These are phyloP conservation scores for Ditylenchus dipsaci DNA, from an alignment of 1,140 invertebrate genomes.

Conservation along the genomic window DNA sequence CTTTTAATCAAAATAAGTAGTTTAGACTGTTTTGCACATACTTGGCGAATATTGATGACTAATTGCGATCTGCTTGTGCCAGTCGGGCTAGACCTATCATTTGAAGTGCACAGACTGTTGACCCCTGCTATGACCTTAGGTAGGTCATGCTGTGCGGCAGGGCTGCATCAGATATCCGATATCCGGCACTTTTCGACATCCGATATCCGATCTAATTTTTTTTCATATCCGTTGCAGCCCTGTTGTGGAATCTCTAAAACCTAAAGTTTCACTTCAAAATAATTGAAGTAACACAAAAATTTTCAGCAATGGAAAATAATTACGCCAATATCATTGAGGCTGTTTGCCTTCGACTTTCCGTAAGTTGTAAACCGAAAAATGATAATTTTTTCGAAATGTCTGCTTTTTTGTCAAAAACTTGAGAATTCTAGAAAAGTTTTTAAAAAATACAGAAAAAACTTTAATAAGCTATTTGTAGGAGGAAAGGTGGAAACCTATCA, in stretches of 20 bases:
- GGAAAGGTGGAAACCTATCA: conserved; percentile 50
- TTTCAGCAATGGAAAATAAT: conserved; percentile 65
- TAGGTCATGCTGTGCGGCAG: too few species aligned
- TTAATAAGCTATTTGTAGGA: too few species aligned
- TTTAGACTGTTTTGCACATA: conserved; percentile 67
- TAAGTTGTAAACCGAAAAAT: conserved; percentile 28
- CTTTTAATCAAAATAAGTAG: neutral
- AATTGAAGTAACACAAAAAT: too few species aligned
- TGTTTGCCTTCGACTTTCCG: conserved; percentile 66
- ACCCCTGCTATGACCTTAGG: conserved; percentile 65
- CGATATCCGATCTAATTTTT: too few species aligned
- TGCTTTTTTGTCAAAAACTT: neutral
- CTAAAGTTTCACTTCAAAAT: too few species aligned
- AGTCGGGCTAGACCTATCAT: conserved; percentile 75
- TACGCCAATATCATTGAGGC: conserved; percentile 73
- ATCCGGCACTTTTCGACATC: too few species aligned
- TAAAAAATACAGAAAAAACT: too few species aligned
- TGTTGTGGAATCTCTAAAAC: too few species aligned
- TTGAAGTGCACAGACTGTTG: conserved; percentile 75
- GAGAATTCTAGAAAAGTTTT: neutral
- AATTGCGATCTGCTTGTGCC: conserved; percentile 64
- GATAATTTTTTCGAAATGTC: too few species aligned
- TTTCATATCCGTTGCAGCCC: too few species aligned
- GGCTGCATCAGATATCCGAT: too few species aligned
- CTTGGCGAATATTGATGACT: conserved; percentile 41